Evolutionary conservation across 2,888 invertebrate genomes (phyloP), one percentile per base, ranked within the genome.

Genomic region (Microplitis deprimator): DNA sequence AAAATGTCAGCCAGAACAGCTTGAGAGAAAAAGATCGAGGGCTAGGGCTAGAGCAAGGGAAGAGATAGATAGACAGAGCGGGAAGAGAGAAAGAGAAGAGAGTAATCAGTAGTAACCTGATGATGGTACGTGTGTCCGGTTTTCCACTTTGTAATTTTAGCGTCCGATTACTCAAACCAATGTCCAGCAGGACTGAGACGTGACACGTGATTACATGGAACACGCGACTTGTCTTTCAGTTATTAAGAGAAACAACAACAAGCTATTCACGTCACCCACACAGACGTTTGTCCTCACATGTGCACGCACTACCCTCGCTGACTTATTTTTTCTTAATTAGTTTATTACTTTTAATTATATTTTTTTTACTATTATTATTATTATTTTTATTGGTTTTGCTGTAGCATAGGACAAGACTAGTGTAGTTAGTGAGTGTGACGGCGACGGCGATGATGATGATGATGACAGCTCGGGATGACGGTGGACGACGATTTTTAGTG

Each of bases 161-260:
- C 72, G 60, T 39, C 41, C 29, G 39, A 70, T 59, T 20, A 29
- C 59, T 74, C 70, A 50, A 68, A 65, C 29, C 70, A 62, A 67
- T 67, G 61, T 75, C 65, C 73, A 68, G 73, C 75, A 78, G 79
- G 80, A 81, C 80, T 50, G 50, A 50, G 71, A 78, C 79, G 80
- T 79, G 74, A 77, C 74, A 77, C 79, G 74, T 76, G 79, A 79
- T 78, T 79, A 65, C 74, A 65, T 29, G 65, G 40, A 62, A 69
- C 76, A 78, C 77, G 78, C 76, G 67, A 50, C 6, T 29, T 38
- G 67, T 65, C 64, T 70, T 72, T 5, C 70, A 72, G 71, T 79
- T 70, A 10, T 39, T 13, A 7, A 67, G 38, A 7, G 59, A 59
- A 68, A 59, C 16, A 38, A 29, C 50, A 67, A 41, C 38, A 20